Base-by-base conservation (phyloP, 1,140 invertebrate genomes). In the Papilio glaucus region DNA sequence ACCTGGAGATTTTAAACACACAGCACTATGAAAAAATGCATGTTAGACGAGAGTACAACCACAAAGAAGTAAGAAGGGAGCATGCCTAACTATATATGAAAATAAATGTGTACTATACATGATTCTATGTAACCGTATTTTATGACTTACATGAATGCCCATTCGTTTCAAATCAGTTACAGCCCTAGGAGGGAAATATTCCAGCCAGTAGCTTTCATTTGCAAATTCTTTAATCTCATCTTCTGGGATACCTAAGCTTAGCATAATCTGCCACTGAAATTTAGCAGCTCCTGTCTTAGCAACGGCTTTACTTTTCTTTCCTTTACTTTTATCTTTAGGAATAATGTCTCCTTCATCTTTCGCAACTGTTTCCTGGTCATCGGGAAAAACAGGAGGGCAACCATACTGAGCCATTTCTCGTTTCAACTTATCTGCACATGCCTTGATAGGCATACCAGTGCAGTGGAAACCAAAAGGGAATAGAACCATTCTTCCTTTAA, bases 211-310 rank as follows among this genome's bases (percentile, higher is more conserved):
- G 67, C 94, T 90, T 13, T 97, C 95, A 94, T 99, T 96, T 33
- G 98, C 96, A 95, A 99, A 99, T 67, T 97, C 95, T 76, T 95
- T 95, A 69, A 99, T 99, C 89, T 99, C 98, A 63, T 97, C 96
- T 85, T 99, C 96, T 39, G 94, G 85, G 2, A 99, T 91, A 0
- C 98, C 99, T 62, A 99, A 92, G 87, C 97, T 97, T 87, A 97
- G 94, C 99, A 99, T 99, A 63, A 99, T 99, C 91, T 99, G 97
- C 99, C 99, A 99, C 86, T 99, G 99, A 88, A 97, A 99, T 90
- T 99, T 99, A 0, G 96, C 95, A 8, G 93, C 83, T 0, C 97
- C 98, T 12, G 96, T 94, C 94, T 99, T 99, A 0, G 99, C 98
- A 0, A 96, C 95, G n/a, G 97, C 97, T 94, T 99, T 99, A 89